Conservation (phyloP, 2,113 vertebrate genomes). For the Miniopterus natalensis region DNA sequence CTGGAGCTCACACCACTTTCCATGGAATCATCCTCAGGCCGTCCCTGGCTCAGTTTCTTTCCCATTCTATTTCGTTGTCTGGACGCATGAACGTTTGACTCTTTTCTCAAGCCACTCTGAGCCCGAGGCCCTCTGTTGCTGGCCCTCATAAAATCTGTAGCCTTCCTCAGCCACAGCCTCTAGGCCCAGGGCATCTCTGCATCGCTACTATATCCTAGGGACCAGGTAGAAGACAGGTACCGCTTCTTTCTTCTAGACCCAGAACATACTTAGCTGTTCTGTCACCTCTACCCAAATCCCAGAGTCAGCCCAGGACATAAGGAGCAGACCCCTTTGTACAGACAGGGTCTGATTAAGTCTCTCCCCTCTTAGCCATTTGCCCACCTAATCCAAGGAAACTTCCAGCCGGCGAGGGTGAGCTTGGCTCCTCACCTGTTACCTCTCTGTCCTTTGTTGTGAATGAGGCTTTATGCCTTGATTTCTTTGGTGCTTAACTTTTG, state of each 20-base stretch:
- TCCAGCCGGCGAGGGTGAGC: no score
- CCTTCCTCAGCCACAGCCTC: fast-evolving
- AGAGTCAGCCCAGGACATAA: neutral
- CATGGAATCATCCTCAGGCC: neutral
- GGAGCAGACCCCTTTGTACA: neutral
- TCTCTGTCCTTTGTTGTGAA: neutral
- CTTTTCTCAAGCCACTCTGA: neutral
- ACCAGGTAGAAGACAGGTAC: neutral
- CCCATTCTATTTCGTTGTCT: neutral
- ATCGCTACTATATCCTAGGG: neutral
- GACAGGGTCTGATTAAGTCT: neutral
- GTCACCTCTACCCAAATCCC: neutral
- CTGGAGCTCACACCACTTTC: neutral
- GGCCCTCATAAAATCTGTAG: fast-evolving
- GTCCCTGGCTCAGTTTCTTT: neutral
- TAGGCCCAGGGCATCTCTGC: neutral
- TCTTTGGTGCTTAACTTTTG: neutral
- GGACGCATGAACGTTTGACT: neutral
- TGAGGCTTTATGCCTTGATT: neutral
- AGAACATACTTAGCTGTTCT: neutral
- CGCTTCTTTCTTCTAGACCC: neutral
- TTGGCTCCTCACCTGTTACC: neutral
- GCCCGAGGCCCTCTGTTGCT: neutral
- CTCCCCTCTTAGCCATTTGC: neutral
- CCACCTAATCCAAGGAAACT: no score